Evolutionary conservation across 2,888 invertebrate species (phyloP).

Genomic region (Folsomia manolachei): DNA sequence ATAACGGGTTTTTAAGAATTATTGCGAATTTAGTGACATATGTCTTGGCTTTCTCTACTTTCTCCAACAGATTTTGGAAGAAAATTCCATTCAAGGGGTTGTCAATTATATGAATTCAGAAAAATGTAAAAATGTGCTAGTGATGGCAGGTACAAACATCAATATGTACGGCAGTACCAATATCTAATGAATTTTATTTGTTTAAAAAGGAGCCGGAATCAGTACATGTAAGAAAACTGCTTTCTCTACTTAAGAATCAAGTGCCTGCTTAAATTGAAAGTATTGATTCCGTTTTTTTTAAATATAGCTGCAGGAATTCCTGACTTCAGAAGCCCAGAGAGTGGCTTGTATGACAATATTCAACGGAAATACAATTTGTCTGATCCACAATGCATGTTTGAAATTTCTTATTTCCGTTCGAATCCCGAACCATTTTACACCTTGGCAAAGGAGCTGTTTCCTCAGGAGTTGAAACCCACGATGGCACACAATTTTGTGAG

Average conservation of each 20-base stretch:
- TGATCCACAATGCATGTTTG: slow-evolving; percentile 88
- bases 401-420: slow-evolving; percentile 77
- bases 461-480: slow-evolving; percentile 84
- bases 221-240: slow-evolving; percentile 54
- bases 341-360: slow-evolving; percentile 87
- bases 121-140: slow-evolving; percentile 79
- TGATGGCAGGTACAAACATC: slow-evolving; percentile 75
- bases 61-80: slow-evolving; percentile 63
- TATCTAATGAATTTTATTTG: too few relatives aligned
- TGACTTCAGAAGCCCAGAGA: slow-evolving; percentile 89
- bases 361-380: slow-evolving; percentile 81
- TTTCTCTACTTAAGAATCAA: slow-evolving; percentile 52
- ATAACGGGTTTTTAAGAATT: neutral
- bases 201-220: too few relatives aligned
- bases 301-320: slow-evolving; percentile 93
- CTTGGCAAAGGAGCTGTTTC: slow-evolving; percentile 84
- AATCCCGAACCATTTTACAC: slow-evolving; percentile 92
- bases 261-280: slow-evolving; percentile 53
- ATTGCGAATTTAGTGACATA: neutral
- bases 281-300: slow-evolving; percentile 51
- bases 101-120: slow-evolving; percentile 73
- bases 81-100: slow-evolving; percentile 72
- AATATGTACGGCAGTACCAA: too few relatives aligned
- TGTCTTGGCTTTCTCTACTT: neutral
- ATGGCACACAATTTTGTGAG: slow-evolving; percentile 85